These are phyloP conservation scores for Chelon auratus DNA, from an alignment of 2,797 vertebrate genomes.

Conservation along the genomic window DNA sequence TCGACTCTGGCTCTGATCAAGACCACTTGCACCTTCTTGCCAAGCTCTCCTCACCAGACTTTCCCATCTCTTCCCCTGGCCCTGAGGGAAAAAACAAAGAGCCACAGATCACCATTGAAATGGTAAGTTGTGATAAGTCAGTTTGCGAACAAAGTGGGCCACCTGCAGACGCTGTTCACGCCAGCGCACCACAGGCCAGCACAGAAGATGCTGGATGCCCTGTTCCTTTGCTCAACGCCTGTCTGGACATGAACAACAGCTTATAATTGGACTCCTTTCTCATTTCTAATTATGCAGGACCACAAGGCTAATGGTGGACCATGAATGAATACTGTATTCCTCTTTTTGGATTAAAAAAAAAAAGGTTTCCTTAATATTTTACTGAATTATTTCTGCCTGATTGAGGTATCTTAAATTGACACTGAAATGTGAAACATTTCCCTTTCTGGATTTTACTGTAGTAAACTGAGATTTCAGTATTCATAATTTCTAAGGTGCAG, in stretches of 20 bases:
- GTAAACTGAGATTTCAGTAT: constrained; percentile 24
- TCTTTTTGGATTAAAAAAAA: constrained; percentile 15
- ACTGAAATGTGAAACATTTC: not conserved
- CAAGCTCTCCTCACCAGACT: constrained; percentile 88
- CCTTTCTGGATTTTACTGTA: constrained; percentile 51
- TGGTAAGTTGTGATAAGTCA: constrained; percentile 62
- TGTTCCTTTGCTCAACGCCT: constrained; percentile 83
- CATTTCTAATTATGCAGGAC: constrained; percentile 25
- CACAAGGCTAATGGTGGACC: constrained; percentile 1
- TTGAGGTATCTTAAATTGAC: constrained; percentile 25
- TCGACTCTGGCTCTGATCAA: constrained; percentile 86
- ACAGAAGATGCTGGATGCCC: constrained; percentile 50
- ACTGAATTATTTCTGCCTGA: constrained; percentile 37
- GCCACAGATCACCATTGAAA: constrained; percentile 54
- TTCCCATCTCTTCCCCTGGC: constrained; percentile 76
- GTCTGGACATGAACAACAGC: constrained; percentile 86
- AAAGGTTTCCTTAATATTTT: constrained; percentile 35
- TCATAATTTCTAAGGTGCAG: constrained; percentile 31
- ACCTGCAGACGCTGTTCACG: constrained; percentile 30
- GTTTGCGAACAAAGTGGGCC: constrained; percentile 32
- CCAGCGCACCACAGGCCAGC: constrained; percentile 13
- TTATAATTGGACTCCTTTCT: constrained; percentile 41
- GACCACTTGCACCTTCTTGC: constrained; percentile 91
- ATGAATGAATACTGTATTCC: constrained; percentile 56
- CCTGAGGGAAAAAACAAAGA: constrained; percentile 61